Evolutionary conservation across 2,888 invertebrate genomes (phyloP), one percentile per base, ranked within the genome.

Genomic region (Archaeoteleia sp.): DNA sequence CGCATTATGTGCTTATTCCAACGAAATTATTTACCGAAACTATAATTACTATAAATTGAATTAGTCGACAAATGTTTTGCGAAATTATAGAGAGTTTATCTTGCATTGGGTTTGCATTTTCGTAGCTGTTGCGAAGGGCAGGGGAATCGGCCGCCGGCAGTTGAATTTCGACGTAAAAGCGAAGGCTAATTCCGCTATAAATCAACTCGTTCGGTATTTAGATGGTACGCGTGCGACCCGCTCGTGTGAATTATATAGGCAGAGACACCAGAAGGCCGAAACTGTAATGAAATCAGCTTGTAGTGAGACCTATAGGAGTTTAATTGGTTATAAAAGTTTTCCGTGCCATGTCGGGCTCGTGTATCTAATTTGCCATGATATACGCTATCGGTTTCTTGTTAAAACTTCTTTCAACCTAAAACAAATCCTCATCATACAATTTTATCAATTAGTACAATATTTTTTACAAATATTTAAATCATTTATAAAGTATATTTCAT

Each of bases 271-370:
- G 37, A 49, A 57, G 58, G 54, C 46, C 48, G 48, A 54, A 58
- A 62, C 17, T 62, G 46, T 40, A 62, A 62, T 54, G 62, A 39
- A 54, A 46, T 53, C 54, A 43, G 48, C 30, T 43, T 17, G 42
- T 32, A 32, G 9, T 37, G 45, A 51, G 39, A 39, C 34, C 39
- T 42, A 54, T 20, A 27, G 40, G 53, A 53, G 66, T 53, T 66
- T 66, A 58, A 66, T 66, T 60, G 60, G 23, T 17, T 66, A 54
- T 49, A 51, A 60, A 66, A 66, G 58, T 66, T 58, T 46, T 23
- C 29, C 32, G 15, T 40, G 10, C 35, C 13, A 15, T 8, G 27
- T 20, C 20, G 20, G 5, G 20, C 20, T 20, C 10, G 40, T 40
- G 48, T 42, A 10, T 34, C 58, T 25, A 13, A 42, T 49, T 60